phyloP scores from a whole-genome alignment of 2,888 invertebrate genomes.

The Caenorhabditis sp. region DNA sequence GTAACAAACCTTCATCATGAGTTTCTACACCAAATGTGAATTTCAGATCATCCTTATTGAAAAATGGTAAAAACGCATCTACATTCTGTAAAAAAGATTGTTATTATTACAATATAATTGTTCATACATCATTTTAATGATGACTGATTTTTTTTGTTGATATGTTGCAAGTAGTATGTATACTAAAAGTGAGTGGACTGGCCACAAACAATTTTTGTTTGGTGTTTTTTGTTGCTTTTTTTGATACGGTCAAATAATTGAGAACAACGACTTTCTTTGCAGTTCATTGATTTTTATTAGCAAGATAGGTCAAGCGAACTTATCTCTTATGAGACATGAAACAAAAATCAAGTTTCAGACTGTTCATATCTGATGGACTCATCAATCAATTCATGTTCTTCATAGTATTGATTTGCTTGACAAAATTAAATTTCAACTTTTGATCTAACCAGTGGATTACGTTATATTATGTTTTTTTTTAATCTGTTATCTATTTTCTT shows the following conservation, averaged over 20 bases:
- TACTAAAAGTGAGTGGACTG: too few relatives aligned
- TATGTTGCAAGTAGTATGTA: neutral
- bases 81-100: conserved; percentile 48
- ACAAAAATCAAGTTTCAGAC: neutral
- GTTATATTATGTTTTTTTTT: too few relatives aligned
- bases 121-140: neutral
- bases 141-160: neutral
- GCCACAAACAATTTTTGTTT: too few relatives aligned
- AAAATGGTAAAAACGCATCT: conserved; percentile 60
- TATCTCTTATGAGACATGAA: neutral
- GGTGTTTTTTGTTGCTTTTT: too few relatives aligned
- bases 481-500: neutral
- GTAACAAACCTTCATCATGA: conserved; percentile 47
- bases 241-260: too few relatives aligned
- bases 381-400: neutral
- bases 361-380: neutral
- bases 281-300: neutral
- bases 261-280: neutral
- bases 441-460: neutral
- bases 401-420: too few relatives aligned
- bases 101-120: neutral
- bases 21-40: conserved; percentile 68
- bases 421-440: neutral
- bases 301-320: neutral
- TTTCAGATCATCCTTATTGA: conserved; percentile 67